Base-by-base conservation (phyloP, 2,797 vertebrate species). In the Eupleurogrammus muticus region DNA sequence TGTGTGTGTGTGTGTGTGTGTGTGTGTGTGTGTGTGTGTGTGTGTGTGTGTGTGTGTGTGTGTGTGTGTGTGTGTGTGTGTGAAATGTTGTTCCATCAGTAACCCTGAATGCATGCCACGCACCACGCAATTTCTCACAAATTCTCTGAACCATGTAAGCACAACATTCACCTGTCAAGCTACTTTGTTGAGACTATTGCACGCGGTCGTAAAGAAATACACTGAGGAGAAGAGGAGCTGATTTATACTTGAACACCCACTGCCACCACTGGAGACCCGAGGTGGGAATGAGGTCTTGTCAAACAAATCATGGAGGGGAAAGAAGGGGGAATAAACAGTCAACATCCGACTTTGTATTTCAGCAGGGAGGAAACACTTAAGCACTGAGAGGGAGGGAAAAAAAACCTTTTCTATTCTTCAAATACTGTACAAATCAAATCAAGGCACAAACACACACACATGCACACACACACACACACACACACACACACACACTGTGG, bases 141-240 rank as follows among this genome's bases (percentile, higher is more conserved):
- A 87, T 75, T 79, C 80, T 53, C 75, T 77, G 73, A 86, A 81
- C 83, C 87, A 52, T 80, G 86, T 85, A 85, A 89, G 76, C 84
- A 82, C 81, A 76, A 62, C 86, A 81, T 85, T 88, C 82, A 85
- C 83, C 80, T 86, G 86, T 84, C 87, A 87, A n/a, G 83, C 75
- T 70, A 84, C 80, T 87, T 82, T 78, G 79, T 79, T 58, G 46
- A 67, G 63, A 70, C 63, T 54, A 52, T 52, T 75, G 54, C 67
- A 83, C 59, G 75, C 59, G 59, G 68, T 56, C 67, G 5, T 44
- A 56, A 79, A 79, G 70, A 77, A 80, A 67, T 74, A 66, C 67
- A 65, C 36, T 1, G 61, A 80, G 75, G 62, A 73, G 50, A 65
- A 75, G 50, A 61, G 55, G 51, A 53, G 66, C 58, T 70, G 69